Evolutionary conservation across 2,888 invertebrate species (phyloP).

Genomic region (Limnephilus lunatus): DNA sequence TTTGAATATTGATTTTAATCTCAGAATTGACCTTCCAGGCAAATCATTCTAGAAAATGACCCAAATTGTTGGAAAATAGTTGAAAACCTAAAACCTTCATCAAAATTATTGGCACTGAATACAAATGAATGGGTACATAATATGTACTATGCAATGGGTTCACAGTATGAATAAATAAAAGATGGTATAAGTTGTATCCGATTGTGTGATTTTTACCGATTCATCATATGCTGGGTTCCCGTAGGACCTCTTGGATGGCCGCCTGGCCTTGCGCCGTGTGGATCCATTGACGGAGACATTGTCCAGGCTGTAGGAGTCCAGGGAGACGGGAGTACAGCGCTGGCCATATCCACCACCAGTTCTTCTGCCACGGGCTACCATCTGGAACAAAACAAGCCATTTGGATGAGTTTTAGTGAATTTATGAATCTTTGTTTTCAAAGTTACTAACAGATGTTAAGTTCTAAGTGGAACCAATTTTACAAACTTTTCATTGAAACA

Average conservation of each 20-base stretch:
- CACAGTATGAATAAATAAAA: conserved; percentile 21
- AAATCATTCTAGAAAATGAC: too few relatives aligned
- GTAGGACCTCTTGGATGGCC: conserved; percentile 91
- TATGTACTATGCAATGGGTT: too few relatives aligned
- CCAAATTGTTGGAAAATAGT: too few relatives aligned
- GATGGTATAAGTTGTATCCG: neutral
- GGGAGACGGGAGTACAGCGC: conserved; percentile 90
- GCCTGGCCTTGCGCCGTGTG: conserved; percentile 86
- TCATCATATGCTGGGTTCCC: conserved; percentile 95
- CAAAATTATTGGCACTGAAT: too few relatives aligned
- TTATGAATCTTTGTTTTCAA: too few relatives aligned
- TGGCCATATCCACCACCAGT: conserved; percentile 90
- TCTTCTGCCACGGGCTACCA: conserved; percentile 89
- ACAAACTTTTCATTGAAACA: too few relatives aligned
- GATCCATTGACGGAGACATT: conserved; percentile 90
- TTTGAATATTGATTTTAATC: too few relatives aligned
- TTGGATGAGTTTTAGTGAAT: neutral
- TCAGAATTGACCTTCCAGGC: too few relatives aligned
- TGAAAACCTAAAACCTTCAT: too few relatives aligned
- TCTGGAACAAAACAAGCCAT: conserved; percentile 73
- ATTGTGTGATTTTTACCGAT: conserved; percentile 78
- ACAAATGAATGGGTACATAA: too few relatives aligned
- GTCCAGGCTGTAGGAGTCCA: conserved; percentile 93
- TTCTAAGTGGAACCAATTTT: too few relatives aligned
- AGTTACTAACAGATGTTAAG: too few relatives aligned